These are phyloP conservation scores for Hybognathus amarus DNA, from an alignment of 2,797 vertebrate species.

Conservation along the genomic window DNA sequence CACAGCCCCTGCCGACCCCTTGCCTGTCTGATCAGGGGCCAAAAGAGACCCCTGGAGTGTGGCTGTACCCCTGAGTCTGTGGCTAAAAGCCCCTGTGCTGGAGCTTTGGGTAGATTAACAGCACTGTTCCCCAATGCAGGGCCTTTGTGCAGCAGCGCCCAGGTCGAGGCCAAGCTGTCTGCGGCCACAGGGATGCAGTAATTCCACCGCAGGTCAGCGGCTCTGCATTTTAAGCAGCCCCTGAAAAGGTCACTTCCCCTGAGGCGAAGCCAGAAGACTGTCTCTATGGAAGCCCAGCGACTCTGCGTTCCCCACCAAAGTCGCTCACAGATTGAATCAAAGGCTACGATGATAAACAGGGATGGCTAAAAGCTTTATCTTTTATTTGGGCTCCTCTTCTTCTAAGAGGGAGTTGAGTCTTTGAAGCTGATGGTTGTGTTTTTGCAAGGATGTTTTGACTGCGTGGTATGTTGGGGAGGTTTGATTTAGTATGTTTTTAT, in stretches of 20 bases:
- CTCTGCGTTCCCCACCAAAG: slow-evolving; percentile 23
- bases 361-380: slow-evolving; percentile 57
- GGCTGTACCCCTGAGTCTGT: slow-evolving; percentile 65
- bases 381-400: slow-evolving; percentile 48
- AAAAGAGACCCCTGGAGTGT: slow-evolving; percentile 72
- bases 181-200: slow-evolving; percentile 76
- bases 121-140: slow-evolving; percentile 67
- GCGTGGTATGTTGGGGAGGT: slow-evolving; percentile 21
- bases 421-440: slow-evolving; percentile 56
- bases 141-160: slow-evolving; percentile 77
- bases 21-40: slow-evolving; percentile 77
- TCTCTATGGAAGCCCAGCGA: slow-evolving; percentile 22
- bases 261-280: slow-evolving; percentile 39
- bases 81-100: slow-evolving; percentile 70
- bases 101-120: slow-evolving; percentile 82
- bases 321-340: slow-evolving; percentile 49
- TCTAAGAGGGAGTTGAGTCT: slow-evolving; percentile 51
- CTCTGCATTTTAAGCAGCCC: slow-evolving; percentile 69
- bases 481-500: slow-evolving; percentile 53
- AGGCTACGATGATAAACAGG: slow-evolving; percentile 52
- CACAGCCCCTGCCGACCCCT: slow-evolving; percentile 69
- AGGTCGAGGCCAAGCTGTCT: slow-evolving; percentile 81
- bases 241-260: slow-evolving; percentile 59
- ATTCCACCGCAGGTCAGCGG: slow-evolving; percentile 78
- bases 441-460: slow-evolving; percentile 57